Percentiles rank a stretch among this genome's conserved stretches.
phyloP scores from a whole-genome alignment of 2,888 invertebrate species.

The Lepidocyrtoides sp. region DNA sequence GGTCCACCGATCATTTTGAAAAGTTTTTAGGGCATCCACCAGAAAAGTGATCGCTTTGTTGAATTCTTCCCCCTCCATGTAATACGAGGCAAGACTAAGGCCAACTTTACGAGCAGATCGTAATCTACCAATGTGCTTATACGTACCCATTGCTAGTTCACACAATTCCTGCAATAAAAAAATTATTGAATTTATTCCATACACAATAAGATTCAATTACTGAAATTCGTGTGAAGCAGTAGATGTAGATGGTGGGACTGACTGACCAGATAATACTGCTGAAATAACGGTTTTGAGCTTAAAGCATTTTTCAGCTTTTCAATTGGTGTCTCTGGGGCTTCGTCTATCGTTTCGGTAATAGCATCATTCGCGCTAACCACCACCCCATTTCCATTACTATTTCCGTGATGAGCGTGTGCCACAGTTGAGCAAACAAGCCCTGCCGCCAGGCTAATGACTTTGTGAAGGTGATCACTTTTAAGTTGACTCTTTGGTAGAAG shows the following conservation, averaged over 20 bases:
- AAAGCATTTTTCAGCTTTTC: constrained; percentile 96
- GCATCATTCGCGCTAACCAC: constrained; percentile 47
- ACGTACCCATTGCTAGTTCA: constrained; percentile 98
- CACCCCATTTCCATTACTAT: constrained; percentile 70
- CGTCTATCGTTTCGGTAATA: constrained; percentile 11
- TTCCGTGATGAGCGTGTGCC: constrained; percentile 62
- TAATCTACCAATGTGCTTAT: constrained; percentile 95
- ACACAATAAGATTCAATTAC: too few relatives aligned
- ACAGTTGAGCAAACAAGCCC: constrained; percentile 89
- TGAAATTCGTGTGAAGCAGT: too few relatives aligned
- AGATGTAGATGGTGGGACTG: too few relatives aligned
- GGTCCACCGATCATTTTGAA: constrained; percentile 95
- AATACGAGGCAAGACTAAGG: constrained; percentile 95
- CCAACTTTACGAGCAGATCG: constrained; percentile 93
- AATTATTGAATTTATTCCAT: too few relatives aligned
- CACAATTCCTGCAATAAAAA: constrained; percentile 90
- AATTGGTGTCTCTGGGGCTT: constrained; percentile 89
- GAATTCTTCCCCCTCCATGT: constrained; percentile 94
- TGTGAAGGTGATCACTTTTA: constrained; percentile 95
- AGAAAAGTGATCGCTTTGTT: constrained; percentile 96
- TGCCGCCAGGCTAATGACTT: constrained; percentile 95
- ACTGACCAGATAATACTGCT: constrained; percentile 93
- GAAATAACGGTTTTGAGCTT: constrained; percentile 95
- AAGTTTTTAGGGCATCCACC: constrained; percentile 94
- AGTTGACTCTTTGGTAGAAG: constrained; percentile 94